Conservation (phyloP, 1,140 invertebrate genomes). For the Drosophila pandora region DNA sequence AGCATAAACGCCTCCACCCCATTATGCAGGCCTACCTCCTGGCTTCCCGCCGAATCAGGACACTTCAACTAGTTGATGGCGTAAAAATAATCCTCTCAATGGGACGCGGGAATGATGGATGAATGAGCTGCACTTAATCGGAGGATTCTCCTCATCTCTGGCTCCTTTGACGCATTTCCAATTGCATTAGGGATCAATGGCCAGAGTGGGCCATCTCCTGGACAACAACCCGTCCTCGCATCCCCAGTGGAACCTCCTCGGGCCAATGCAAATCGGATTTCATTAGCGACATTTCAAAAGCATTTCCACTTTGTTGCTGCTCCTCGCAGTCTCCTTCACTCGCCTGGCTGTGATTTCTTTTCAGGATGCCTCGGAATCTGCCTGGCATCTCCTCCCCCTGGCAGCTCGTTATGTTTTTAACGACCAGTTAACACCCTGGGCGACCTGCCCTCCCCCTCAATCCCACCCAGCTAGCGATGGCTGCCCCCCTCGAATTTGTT, state of each 20-base stretch:
- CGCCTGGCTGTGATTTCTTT: constrained; percentile 14
- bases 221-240: neutral
- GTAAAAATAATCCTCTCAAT: constrained; percentile 50
- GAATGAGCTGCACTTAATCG: neutral
- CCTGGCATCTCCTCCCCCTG: constrained; percentile 1
- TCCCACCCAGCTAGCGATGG: neutral
- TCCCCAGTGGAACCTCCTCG: neutral
- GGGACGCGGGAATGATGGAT: constrained; percentile 35
- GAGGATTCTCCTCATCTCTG: neutral
- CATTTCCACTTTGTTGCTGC: constrained; percentile 51
- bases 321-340: constrained; percentile 42
- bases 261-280: constrained; percentile 64
- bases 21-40: constrained; percentile 57
- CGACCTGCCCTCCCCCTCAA: neutral
- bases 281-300: constrained; percentile 72
- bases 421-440: constrained; percentile 60
- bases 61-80: constrained; percentile 74
- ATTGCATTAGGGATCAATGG: constrained; percentile 43
- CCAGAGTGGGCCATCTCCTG: neutral
- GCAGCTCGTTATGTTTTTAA: constrained; percentile 64
- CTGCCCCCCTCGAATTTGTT: constrained; percentile 39
- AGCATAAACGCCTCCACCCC: constrained; percentile 74
- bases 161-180: neutral
- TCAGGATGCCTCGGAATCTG: neutral
- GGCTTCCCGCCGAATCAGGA: constrained; percentile 56